Conservation (phyloP, 1,140 invertebrate species). For the Maconellicoccus hirsutus region DNA sequence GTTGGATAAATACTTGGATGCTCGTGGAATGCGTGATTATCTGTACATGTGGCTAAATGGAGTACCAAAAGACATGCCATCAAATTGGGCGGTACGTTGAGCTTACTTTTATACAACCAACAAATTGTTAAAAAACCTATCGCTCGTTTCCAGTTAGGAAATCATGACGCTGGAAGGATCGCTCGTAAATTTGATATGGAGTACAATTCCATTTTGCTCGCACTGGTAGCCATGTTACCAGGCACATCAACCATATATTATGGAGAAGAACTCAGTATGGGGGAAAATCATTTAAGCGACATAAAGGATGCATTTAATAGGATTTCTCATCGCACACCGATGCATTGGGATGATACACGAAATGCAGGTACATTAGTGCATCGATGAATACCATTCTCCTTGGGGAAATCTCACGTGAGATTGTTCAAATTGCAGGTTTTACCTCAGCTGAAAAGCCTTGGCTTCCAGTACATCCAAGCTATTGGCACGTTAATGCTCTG, state of each 20-base stretch:
- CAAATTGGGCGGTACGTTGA: no score
- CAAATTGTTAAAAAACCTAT: no score
- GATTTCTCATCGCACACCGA: slow-evolving; percentile 58
- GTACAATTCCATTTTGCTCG: slow-evolving; percentile 48
- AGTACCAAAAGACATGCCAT: no score
- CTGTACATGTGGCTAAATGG: no score
- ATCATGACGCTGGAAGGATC: slow-evolving; percentile 48
- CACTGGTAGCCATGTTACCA: slow-evolving; percentile 52
- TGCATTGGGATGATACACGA: slow-evolving; percentile 51
- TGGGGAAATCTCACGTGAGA: background rate
- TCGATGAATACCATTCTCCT: background rate
- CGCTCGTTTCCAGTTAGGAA: slow-evolving; percentile 40
- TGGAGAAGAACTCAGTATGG: slow-evolving; percentile 67
- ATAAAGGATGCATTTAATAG: slow-evolving; percentile 36
- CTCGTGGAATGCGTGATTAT: no score
- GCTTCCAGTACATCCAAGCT: slow-evolving; percentile 44
- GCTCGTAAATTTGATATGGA: slow-evolving; percentile 43
- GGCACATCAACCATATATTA: slow-evolving; percentile 63
- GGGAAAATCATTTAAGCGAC: slow-evolving; percentile 44
- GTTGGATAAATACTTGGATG: no score
- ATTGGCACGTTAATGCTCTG: slow-evolving; percentile 39
- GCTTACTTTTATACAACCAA: no score
- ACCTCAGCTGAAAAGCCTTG: background rate
- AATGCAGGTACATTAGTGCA: background rate
- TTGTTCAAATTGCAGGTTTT: background rate